Conservation (phyloP, 2,797 vertebrate genomes). For the Champsocephalus gunnari region DNA sequence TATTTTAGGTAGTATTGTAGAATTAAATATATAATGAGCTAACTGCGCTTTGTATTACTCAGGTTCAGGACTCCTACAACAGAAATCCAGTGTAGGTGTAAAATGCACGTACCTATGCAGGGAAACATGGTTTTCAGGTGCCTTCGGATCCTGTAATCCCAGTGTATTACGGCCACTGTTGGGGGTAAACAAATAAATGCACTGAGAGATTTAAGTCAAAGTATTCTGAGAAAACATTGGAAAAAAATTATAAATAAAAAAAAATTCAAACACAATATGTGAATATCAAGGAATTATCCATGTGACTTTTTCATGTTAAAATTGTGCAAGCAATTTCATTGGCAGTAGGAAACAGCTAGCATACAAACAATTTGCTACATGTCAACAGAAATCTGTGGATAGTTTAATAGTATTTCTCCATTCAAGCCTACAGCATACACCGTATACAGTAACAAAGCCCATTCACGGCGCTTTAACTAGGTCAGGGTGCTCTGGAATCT, state of each 20-base stretch:
- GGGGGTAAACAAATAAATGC: not conserved
- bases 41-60: not conserved
- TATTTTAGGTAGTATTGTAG: not conserved
- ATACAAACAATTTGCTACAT: not conserved
- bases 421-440: conserved; percentile 23
- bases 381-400: conserved; percentile 12
- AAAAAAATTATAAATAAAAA: not conserved
- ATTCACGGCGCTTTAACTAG: conserved; percentile 72
- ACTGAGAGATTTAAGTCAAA: not conserved
- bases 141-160: not conserved
- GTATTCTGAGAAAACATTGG: not conserved
- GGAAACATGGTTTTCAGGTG: no score
- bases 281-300: not conserved
- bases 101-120: not conserved
- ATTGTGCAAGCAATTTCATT: not conserved
- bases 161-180: not conserved
- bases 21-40: not conserved
- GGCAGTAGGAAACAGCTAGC: not conserved
- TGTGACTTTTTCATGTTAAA: not conserved
- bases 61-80: not conserved
- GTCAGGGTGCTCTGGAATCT: conserved; percentile 69
- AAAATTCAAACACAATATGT: no score
- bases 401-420: conserved; percentile 10
- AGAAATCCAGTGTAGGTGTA: not conserved
- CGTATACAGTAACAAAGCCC: conserved; percentile 29